Evolutionary conservation across 2,113 vertebrate genomes (phyloP).

Genomic region (Ahaetulla prasina): DNA sequence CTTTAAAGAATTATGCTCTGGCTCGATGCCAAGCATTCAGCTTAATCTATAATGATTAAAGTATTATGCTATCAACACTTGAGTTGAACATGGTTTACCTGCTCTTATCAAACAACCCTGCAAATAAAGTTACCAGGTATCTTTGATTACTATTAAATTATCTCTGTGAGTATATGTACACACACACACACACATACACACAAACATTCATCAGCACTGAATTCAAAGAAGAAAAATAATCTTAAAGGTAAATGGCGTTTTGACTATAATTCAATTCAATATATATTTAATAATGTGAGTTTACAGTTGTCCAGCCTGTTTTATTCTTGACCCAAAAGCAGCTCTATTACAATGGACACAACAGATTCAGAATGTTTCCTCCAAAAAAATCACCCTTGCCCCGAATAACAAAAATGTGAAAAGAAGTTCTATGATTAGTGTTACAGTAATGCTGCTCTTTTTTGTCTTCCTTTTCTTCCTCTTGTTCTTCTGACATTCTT

Average conservation of each 20-base stretch:
- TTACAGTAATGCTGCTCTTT: neutral
- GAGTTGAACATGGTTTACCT: neutral
- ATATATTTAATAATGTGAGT: neutral
- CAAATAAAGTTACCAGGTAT: neutral
- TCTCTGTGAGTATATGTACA: neutral
- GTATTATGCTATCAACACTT: neutral
- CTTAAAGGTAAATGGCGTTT: neutral
- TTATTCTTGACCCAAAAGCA: neutral
- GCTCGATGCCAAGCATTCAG: neutral
- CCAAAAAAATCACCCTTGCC: neutral
- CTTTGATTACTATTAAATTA: neutral
- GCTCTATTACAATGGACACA: neutral
- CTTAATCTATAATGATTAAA: neutral
- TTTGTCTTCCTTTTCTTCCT: neutral
- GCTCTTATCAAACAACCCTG: neutral
- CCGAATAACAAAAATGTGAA: neutral
- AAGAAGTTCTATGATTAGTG: neutral
- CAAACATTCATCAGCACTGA: neutral
- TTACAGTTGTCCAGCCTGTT: neutral
- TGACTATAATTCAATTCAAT: neutral
- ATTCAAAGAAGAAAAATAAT: neutral
- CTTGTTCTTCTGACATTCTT: neutral
- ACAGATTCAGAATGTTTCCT: neutral
- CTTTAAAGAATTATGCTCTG: constrained; percentile 12
- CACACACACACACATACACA: neutral